Percentiles rank a stretch among this genome's conserved stretches.
Evolutionary conservation across 2,113 vertebrate genomes (phyloP).

Genomic region (Eulemur rufifrons): DNA sequence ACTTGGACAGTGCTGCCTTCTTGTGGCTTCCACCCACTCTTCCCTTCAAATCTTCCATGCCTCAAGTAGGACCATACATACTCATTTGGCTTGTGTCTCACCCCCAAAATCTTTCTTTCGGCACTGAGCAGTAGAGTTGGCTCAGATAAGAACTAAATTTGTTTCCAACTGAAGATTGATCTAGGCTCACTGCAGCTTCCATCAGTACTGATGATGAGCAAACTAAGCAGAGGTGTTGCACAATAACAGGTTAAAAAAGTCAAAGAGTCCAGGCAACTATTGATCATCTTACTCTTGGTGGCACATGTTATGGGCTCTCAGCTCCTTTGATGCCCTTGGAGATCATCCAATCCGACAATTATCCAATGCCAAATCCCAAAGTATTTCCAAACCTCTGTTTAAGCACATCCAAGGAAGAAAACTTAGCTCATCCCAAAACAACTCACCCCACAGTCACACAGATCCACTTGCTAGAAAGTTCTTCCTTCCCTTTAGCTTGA

Average conservation of each 20-base stretch:
- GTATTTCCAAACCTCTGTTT: slow-evolving; percentile 45
- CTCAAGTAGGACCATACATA: not conserved
- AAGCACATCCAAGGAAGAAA: not conserved
- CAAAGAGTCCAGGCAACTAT: not conserved
- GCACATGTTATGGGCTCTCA: not conserved
- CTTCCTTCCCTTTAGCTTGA: slow-evolving; percentile 13
- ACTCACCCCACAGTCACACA: not conserved
- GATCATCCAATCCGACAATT: not conserved
- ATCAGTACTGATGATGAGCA: slow-evolving; percentile 3
- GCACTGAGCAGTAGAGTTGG: slow-evolving; percentile 23
- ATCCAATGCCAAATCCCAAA: not conserved
- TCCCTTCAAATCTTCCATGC: not conserved
- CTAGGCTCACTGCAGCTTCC: not conserved
- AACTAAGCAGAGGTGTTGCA: slow-evolving; percentile 9
- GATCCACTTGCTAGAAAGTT: slow-evolving; percentile 4
- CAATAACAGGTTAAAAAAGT: slow-evolving; percentile 27
- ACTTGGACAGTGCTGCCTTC: not conserved
- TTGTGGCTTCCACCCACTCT: not conserved
- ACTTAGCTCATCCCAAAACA: slow-evolving; percentile 21
- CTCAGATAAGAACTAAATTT: slow-evolving; percentile 36
- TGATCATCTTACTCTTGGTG: not conserved
- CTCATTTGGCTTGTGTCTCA: slow-evolving; percentile 16
- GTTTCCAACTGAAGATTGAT: slow-evolving; percentile 21
- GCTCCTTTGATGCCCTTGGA: not conserved
- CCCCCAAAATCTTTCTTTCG: slow-evolving; percentile 1